Conservation (phyloP, 2,797 vertebrate genomes). For the Columba guinea region DNA sequence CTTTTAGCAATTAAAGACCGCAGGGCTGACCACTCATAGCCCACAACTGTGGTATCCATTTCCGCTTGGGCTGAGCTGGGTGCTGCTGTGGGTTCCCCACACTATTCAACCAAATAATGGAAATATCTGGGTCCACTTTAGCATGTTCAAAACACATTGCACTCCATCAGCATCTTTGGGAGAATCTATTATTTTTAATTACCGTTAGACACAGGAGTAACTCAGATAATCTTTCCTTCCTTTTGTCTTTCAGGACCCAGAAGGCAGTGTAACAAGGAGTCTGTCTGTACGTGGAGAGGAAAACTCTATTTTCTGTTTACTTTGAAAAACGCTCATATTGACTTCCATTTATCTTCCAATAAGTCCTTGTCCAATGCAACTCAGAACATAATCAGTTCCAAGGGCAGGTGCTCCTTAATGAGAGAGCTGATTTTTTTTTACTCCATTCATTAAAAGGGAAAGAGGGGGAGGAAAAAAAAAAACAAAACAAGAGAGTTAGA, state of each 20-base stretch:
- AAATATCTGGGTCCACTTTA: not conserved
- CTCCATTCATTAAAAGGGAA: constrained; percentile 55
- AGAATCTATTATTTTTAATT: not conserved
- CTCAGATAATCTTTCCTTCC: not conserved
- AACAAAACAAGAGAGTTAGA: constrained; percentile 32
- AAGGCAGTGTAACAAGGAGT: not conserved
- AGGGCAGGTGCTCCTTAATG: constrained; percentile 64
- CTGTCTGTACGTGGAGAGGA: not conserved
- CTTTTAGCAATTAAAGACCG: not conserved
- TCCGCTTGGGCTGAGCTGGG: not conserved
- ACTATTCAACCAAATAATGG: not conserved
- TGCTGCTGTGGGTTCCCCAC: not conserved
- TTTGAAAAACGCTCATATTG: constrained; percentile 48
- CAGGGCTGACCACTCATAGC: not conserved
- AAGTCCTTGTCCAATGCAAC: constrained; percentile 60
- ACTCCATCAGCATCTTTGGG: not conserved
- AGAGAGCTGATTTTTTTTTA: constrained; percentile 8
- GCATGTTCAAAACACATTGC: not conserved
- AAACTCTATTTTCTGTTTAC: constrained; percentile 58
- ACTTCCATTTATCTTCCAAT: constrained; percentile 72
- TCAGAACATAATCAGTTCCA: constrained; percentile 50
- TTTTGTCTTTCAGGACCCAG: not conserved
- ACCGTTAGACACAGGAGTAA: not conserved
- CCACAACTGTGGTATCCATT: accelerated
- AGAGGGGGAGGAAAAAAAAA: not conserved